Base-by-base conservation (phyloP, 2,797 vertebrate genomes). In the Sebastes melanostomus region DNA sequence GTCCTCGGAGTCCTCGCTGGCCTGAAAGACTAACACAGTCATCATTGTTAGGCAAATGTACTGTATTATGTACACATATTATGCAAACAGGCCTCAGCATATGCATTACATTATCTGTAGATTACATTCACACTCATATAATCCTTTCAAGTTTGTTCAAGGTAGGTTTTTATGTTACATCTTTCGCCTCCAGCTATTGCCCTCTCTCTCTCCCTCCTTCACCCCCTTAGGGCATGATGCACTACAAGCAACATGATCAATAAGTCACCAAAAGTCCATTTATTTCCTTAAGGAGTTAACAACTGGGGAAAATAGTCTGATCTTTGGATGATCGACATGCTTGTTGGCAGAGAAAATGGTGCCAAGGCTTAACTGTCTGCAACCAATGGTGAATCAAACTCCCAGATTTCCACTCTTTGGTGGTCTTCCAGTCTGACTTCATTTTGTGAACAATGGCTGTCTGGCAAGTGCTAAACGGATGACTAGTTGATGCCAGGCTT, bases 391-490 rank as follows among this genome's bases (percentile, higher is more conserved):
- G 6, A 59, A 66, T 75, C n/a, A 78, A 50, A 71, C 61, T 38
- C 55, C 22, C 54, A 61, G 18, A 66, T 56, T 58, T 52, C 29
- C 24, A 27, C 1, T 2, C 18, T 66, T 72, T 66, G 25, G 59
- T 72, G 22, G 9, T 77, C 27, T 27, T 29, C 9, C 36, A 67
- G 50, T 71, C 55, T 4, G 42, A 36, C 56, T 56, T 81, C 0
- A 72, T 80, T 69, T 63, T 66, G 52, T 61, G 42, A 67, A 65
- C 25, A 25, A 66, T 58, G 30, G 29, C 54, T 72, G 30, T 66
- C 18, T 77, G 42, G 50, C 46, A 52, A 52, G 46, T 54, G n/a
- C 9, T 54, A 54, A 54, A 54, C 10, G n/a, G 52, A 54, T 54
- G 1, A 54, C 20, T 12, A 60, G 58, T 50, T 73, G 42, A 73